Evolutionary conservation across 1,140 invertebrate genomes (phyloP).

Genomic region (Drosophila subobscura): DNA sequence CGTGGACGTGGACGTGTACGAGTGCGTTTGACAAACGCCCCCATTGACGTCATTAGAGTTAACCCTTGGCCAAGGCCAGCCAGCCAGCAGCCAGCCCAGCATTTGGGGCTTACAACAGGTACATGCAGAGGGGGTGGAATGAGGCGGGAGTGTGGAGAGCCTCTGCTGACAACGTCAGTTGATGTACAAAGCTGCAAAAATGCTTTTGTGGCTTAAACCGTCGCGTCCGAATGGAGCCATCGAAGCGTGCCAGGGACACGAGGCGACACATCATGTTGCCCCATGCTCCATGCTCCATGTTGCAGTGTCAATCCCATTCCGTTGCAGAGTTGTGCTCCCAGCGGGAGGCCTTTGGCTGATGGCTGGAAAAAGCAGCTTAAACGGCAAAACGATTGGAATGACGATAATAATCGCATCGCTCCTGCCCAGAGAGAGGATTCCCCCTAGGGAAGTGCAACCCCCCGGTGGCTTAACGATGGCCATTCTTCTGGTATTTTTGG

Average conservation of each 20-base stretch:
- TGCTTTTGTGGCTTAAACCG: constrained; percentile 51
- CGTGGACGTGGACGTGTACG: background rate
- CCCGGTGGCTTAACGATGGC: too few species aligned
- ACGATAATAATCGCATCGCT: too few species aligned
- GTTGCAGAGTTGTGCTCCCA: background rate
- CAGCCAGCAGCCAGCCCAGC: too few species aligned
- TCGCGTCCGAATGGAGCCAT: constrained; percentile 34
- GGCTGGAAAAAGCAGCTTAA: too few species aligned
- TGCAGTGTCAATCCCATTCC: background rate
- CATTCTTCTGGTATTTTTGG: too few species aligned
- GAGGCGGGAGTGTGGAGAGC: background rate
- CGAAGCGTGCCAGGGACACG: constrained; percentile 59
- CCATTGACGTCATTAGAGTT: constrained; percentile 73
- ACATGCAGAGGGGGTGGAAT: too few species aligned
- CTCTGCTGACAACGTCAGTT: constrained; percentile 20
- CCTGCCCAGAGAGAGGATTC: too few species aligned
- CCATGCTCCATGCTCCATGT: too few species aligned
- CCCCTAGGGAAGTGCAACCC: too few species aligned
- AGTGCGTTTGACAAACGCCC: constrained; percentile 50
- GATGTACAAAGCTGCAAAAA: constrained; percentile 35
- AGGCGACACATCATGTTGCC: background rate
- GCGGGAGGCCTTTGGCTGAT: too few species aligned
- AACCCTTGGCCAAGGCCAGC: constrained; percentile 44
- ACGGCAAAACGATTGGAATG: too few species aligned
- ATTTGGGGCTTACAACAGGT: too few species aligned